Evolutionary conservation across 2,888 invertebrate species (phyloP), one percentile per base, ranked within the genome.

Genomic region (Ectemnius cavifrons): DNA sequence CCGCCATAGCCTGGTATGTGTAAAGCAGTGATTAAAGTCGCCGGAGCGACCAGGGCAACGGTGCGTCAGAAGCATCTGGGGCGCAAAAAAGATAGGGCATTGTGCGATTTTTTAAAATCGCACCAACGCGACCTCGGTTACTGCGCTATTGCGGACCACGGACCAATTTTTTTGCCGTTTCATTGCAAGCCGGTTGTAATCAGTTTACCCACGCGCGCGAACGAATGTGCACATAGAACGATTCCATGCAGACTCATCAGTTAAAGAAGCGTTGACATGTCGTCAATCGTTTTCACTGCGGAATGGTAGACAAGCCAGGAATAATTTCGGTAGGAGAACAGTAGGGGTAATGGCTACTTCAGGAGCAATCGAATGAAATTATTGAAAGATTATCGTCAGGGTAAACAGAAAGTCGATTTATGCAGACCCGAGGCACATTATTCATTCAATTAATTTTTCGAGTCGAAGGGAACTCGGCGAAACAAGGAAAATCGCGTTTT

Each of bases 41-140:
- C 16, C 5, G 52, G 14, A 52, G 52, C 14, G 52, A 5, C 52
- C 16, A 52, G 16, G 2, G n/a, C 13, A 52, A 4, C 49, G 18
- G 46, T 59, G 5, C 18, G 23, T 52, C 59, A 20, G 59, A 45
- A 64, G 57, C 75, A 80, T 78, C 23, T 47, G 64, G 70, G 66
- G 47, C 69, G 56, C 63, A 67, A 61, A 63, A 67, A 46, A 70
- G 62, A 69, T 61, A 61, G 57, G 56, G 27, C 49, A 60, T 28
- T 52, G 16, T 16, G 59, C 68, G 67, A 75, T 61, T 64, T 57
- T 20, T 45, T 16, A 45, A 23, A 58, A 66, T n/a, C 11, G 18
- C 37, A 13, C 49, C 28, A 23, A 52, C 18, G 16, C 18, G 18
- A 47, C 60, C 28, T 6, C n/a, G n/a, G 5, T 16, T 52, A 0